phyloP scores from a whole-genome alignment of 2,113 vertebrate species.

The Gulo gulo region DNA sequence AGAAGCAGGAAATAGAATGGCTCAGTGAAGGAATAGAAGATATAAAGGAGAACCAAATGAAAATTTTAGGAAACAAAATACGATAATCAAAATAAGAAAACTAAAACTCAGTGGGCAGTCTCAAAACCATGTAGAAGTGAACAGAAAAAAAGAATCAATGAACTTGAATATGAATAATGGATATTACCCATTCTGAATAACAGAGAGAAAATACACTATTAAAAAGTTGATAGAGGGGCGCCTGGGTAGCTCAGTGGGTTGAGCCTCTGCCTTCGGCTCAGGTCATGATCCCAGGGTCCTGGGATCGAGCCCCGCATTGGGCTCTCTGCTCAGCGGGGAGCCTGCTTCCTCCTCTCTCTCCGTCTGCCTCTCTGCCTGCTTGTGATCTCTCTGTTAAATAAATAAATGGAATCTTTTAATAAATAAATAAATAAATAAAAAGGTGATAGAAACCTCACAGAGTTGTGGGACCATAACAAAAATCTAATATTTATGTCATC shows the following conservation, averaged over 20 bases:
- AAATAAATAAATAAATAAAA: neutral
- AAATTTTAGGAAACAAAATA: neutral
- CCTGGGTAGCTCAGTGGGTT: too few species aligned
- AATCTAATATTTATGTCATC: neutral
- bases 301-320: too few species aligned
- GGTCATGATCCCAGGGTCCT: too few species aligned
- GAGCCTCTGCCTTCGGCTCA: too few species aligned
- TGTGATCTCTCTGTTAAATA: too few species aligned
- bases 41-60: neutral
- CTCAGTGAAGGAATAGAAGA: neutral
- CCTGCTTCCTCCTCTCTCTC: too few species aligned
- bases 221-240: too few species aligned
- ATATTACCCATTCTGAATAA: neutral
- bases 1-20: neutral
- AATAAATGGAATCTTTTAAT: neutral
- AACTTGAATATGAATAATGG: neutral
- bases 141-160: neutral
- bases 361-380: too few species aligned
- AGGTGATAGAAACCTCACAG: neutral
- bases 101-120: too few species aligned
- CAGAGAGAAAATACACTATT: neutral
- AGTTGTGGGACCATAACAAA: neutral
- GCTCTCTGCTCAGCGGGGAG: too few species aligned
- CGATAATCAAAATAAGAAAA: neutral
- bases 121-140: neutral